A percentile compares a stretch with the other conserved stretches of the same genome.
Conservation (phyloP, 2,797 vertebrate genomes). For the Uromys caudimaculatus region DNA sequence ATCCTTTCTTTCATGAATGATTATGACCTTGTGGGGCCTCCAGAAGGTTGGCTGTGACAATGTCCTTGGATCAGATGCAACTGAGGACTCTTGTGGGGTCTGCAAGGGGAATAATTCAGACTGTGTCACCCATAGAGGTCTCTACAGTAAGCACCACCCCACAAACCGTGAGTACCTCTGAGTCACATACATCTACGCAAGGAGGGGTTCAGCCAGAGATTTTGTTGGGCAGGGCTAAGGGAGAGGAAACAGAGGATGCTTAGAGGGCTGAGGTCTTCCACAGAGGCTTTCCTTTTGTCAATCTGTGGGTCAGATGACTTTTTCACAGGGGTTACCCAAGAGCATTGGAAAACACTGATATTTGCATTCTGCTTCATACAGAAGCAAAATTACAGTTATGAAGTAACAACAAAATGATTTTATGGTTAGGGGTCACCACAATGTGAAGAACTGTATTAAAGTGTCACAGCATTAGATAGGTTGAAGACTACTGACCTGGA, state of each 20-base stretch:
- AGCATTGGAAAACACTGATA: not conserved
- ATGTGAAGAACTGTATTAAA: not conserved
- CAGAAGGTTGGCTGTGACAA: conserved; percentile 94
- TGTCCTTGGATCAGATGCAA: conserved; percentile 90
- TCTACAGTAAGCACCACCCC: conserved; percentile 91
- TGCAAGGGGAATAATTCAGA: conserved; percentile 93
- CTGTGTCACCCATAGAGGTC: conserved; percentile 91
- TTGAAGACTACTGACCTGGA: not conserved
- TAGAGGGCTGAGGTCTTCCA: fast-evolving
- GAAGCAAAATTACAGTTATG: not conserved
- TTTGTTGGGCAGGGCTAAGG: not conserved
- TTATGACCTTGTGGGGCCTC: conserved; percentile 55
- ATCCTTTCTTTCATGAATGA: conserved; percentile 62
- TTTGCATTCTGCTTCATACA: not conserved
- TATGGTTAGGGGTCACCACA: not conserved
- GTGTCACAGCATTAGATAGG: not conserved
- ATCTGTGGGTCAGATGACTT: not conserved
- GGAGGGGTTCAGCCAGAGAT: fast-evolving
- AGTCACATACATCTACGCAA: fast-evolving
- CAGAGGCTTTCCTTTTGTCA: not conserved
- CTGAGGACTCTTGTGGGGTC: conserved; percentile 91
- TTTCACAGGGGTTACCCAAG: not conserved
- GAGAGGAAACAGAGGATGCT: not conserved
- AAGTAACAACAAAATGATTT: not conserved
- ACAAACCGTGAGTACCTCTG: conserved; percentile 89